Percentiles rank a stretch among this genome's conserved stretches.
Conservation (phyloP, 2,888 invertebrate genomes). For the Acrocyrtus sp. region DNA sequence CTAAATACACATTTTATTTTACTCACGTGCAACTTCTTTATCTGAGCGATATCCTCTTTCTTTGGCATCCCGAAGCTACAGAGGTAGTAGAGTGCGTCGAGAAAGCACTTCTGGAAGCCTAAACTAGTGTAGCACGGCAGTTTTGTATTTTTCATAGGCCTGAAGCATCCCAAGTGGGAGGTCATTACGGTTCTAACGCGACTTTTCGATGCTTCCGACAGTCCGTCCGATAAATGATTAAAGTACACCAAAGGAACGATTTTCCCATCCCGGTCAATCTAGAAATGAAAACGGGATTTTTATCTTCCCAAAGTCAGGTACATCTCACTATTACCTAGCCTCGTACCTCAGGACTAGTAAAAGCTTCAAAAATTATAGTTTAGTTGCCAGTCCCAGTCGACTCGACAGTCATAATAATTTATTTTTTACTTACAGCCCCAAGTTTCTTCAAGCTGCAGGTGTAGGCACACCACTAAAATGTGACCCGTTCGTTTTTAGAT, state of each 20-base stretch:
- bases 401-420: not conserved
- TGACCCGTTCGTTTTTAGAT: no score
- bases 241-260: conserved; percentile 51
- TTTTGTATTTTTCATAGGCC: conserved; percentile 48
- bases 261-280: conserved; percentile 46
- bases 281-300: no score
- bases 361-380: no score
- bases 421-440: conserved; percentile 45
- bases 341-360: no score
- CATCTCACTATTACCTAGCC: no score
- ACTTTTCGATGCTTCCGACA: conserved; percentile 28
- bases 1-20: no score
- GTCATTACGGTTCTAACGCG: conserved; percentile 43
- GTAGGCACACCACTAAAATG: conserved; percentile 59
- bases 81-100: conserved; percentile 49
- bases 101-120: conserved; percentile 58
- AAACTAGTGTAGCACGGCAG: conserved; percentile 53
- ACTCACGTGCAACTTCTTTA: conserved; percentile 36
- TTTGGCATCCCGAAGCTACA: conserved; percentile 48
- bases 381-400: not conserved
- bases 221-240: conserved; percentile 41
- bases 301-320: no score
- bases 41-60: conserved; percentile 33
- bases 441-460: conserved; percentile 53
- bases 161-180: conserved; percentile 48